Base-by-base conservation (phyloP, 2,797 vertebrate genomes). In the Meriones psammophilus region DNA sequence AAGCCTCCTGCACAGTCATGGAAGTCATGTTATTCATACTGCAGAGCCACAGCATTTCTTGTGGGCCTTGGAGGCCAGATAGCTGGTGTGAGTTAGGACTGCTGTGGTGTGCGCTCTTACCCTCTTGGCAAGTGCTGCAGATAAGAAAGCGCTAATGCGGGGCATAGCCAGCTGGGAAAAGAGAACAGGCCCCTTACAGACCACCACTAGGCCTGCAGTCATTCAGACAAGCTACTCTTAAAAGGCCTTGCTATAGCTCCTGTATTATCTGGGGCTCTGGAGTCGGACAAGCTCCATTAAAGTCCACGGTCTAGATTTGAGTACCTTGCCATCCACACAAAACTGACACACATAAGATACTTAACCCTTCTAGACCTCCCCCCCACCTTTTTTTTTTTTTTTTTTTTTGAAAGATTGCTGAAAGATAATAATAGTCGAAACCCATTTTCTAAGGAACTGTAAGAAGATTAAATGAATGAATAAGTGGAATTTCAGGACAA, bases 401-500 rank as follows among this genome's bases (percentile, higher is more conserved):
- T 50, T 50, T 50, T 50, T 50, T 50, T 81, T 92, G n/a, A n/a
- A n/a, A n/a, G n/a, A n/a, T n/a, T n/a, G 22, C 50, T 60, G 24
- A 58, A 71, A 26, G 18, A n/a, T n/a, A 36, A n/a, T 28, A 60
- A 83, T 13, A 83, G 80, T 58, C 54, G 50, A 64, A 68, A 64
- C 33, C 28, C 69, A 42, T 22, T 92, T 60, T 60, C 83, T 62
- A 62, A 1, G 91, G 76, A 42, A 60, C 26, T 46, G 1, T 50
- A 80, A 84, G 56, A 87, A 68, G 91, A 92, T 86, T 68, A 84
- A 95, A 26, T 64, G 83, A 95, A 83, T 42, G 66, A 71, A 91
- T 58, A 84, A 46, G 89, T 33, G 71, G 3, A 64, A 36, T 89
- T 93, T 87, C 39, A 87, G 50, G 18, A 58, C 71, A 79, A n/a